A percentile compares a stretch with the other conserved stretches of the same genome.
phyloP scores from a whole-genome alignment of 30 jellyfish, hydroid and myxozoan species.

The Turritopsis rubra region DNA sequence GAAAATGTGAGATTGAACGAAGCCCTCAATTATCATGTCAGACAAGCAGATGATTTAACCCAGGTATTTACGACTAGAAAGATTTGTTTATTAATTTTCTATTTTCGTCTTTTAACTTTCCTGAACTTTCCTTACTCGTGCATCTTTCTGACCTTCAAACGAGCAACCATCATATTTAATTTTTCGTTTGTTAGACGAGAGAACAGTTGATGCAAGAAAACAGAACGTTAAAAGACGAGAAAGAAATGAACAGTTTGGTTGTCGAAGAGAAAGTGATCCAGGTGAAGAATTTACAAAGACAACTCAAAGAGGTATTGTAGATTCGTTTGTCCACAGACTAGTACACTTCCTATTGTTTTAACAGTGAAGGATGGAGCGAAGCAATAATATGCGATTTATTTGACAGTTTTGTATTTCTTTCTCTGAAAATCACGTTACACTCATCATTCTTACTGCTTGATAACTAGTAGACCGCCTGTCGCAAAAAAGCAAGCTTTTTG shows the following conservation, averaged over 20 bases:
- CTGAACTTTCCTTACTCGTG: neutral
- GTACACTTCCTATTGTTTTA: neutral
- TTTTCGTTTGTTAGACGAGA: constrained; percentile 37
- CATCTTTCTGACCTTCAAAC: too few species aligned
- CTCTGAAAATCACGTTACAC: too few species aligned
- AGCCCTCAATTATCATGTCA: constrained; percentile 64
- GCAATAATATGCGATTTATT: too few species aligned
- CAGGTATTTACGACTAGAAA: constrained; percentile 31
- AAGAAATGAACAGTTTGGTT: constrained; percentile 68
- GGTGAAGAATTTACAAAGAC: constrained; percentile 40
- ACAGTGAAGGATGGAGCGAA: too few species aligned
- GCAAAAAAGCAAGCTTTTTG: too few species aligned
- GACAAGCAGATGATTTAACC: constrained; percentile 47
- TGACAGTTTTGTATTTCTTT: too few species aligned
- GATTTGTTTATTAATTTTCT: neutral
- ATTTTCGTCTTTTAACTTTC: too few species aligned
- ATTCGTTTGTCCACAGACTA: neutral
- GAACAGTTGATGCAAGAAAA: constrained; percentile 49
- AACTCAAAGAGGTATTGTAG: constrained; percentile 52
- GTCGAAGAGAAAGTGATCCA: constrained; percentile 78
- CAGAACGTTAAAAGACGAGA: constrained; percentile 52
- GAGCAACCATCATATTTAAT: neutral
- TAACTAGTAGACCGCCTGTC: too few species aligned
- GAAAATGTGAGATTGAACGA: constrained; percentile 74
- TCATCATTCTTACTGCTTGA: too few species aligned